Conservation (phyloP, 2,113 vertebrate genomes). For the Sinocyclocheilus anophthalmus region DNA sequence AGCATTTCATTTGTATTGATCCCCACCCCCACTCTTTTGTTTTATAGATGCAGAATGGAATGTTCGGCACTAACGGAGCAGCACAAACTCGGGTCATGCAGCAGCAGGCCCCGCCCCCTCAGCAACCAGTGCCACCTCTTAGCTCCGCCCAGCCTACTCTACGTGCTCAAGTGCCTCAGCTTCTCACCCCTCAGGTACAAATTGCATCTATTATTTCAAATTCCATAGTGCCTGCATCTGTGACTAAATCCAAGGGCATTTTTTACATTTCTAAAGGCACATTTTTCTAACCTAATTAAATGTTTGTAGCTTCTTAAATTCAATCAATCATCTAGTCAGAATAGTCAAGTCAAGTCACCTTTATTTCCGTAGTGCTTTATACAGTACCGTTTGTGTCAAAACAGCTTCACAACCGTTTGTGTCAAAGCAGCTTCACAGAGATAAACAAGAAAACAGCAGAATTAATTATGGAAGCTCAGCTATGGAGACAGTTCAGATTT, state of each 20-base stretch:
- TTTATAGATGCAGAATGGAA: slow-evolving; percentile 87
- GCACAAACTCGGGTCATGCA: slow-evolving; percentile 88
- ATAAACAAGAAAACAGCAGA: background rate
- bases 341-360: too few species aligned
- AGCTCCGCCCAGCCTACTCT: slow-evolving; percentile 92
- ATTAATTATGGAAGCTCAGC: background rate
- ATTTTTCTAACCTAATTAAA: too few species aligned
- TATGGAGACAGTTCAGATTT: too few species aligned
- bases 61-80: slow-evolving; percentile 95
- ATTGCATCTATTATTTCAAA: slow-evolving; percentile 15
- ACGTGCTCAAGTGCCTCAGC: slow-evolving; percentile 95
- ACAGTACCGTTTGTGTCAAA: too few species aligned
- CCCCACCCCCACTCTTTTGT: background rate
- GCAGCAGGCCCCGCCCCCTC: slow-evolving; percentile 73
- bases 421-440: too few species aligned
- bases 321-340: too few species aligned
- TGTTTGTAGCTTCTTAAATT: too few species aligned
- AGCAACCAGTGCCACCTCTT: slow-evolving; percentile 87
- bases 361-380: too few species aligned
- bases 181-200: slow-evolving; percentile 89
- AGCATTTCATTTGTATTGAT: background rate
- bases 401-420: too few species aligned
- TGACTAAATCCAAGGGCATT: background rate
- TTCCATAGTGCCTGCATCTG: background rate
- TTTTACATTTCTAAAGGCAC: too few species aligned